These are phyloP conservation scores for Phalacrocorax brasilianus DNA, from an alignment of 2,113 vertebrate species.

Conservation along the genomic window DNA sequence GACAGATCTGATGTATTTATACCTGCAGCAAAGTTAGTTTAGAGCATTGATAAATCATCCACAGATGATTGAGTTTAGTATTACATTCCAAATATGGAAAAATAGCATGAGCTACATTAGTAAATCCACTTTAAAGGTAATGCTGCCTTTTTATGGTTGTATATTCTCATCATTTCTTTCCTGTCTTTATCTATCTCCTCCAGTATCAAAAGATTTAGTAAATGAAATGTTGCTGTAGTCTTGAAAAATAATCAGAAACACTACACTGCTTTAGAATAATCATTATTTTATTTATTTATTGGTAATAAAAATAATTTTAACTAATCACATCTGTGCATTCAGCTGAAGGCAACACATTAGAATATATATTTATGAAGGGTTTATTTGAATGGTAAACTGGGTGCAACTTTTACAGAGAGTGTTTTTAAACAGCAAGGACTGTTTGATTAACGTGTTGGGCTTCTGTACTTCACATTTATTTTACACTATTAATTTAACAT, in stretches of 20 bases:
- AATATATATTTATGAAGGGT: not conserved
- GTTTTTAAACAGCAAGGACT: not conserved
- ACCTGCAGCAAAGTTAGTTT: not conserved
- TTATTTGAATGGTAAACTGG: too few species aligned
- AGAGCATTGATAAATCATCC: not conserved
- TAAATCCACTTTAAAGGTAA: not conserved
- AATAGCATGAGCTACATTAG: not conserved
- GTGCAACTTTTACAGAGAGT: not conserved
- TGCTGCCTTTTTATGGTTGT: not conserved
- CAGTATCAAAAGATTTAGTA: not conserved
- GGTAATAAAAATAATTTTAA: not conserved
- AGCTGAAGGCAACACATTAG: not conserved
- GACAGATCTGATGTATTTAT: not conserved
- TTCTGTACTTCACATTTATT: not conserved
- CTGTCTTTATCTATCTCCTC: not conserved
- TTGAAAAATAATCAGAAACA: not conserved
- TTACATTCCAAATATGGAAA: not conserved
- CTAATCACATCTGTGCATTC: not conserved
- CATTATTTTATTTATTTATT: not conserved
- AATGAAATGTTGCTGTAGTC: not conserved
- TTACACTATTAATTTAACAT: not conserved
- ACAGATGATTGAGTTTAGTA: not conserved
- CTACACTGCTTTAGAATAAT: not conserved
- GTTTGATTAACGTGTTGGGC: not conserved
- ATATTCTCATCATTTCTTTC: not conserved